Conservation (phyloP, 1,140 invertebrate genomes). For the Cecropterus lyciades region DNA sequence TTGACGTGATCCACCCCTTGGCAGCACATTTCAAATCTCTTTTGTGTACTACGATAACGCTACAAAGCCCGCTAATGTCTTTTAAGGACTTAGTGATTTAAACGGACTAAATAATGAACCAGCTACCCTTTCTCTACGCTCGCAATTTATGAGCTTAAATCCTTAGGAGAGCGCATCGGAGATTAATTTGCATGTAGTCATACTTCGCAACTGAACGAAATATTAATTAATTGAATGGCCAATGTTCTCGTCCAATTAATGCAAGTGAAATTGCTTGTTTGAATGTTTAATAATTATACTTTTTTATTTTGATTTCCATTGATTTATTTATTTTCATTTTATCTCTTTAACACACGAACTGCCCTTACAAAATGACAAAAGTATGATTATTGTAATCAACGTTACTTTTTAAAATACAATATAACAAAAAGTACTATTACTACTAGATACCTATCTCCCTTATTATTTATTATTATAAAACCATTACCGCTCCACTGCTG, state of each 20-base stretch:
- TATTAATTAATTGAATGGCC: slow-evolving; percentile 18
- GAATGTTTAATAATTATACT: no score
- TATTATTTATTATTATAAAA: no score
- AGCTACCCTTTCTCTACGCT: slow-evolving; percentile 71
- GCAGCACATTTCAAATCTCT: slow-evolving; percentile 72
- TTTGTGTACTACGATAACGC: slow-evolving; percentile 80
- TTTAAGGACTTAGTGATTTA: slow-evolving; percentile 85
- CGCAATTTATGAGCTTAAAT: slow-evolving; percentile 75
- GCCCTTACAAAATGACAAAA: no score
- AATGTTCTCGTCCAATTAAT: not conserved
- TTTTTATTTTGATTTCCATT: no score
- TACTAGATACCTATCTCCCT: no score
- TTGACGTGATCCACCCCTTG: slow-evolving; percentile 64
- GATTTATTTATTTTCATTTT: no score
- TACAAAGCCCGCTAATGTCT: slow-evolving; percentile 83
- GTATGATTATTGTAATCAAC: no score
- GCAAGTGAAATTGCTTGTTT: no score
- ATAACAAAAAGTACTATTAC: no score
- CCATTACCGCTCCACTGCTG: no score
- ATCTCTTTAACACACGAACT: no score
- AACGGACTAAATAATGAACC: slow-evolving; percentile 84
- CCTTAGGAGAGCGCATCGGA: slow-evolving; percentile 40
- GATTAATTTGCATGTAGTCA: slow-evolving; percentile 35
- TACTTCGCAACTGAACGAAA: slow-evolving; percentile 3
- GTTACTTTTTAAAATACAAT: no score